phyloP scores from a whole-genome alignment of 2,797 vertebrate species.

The Girardinus metallicus region DNA sequence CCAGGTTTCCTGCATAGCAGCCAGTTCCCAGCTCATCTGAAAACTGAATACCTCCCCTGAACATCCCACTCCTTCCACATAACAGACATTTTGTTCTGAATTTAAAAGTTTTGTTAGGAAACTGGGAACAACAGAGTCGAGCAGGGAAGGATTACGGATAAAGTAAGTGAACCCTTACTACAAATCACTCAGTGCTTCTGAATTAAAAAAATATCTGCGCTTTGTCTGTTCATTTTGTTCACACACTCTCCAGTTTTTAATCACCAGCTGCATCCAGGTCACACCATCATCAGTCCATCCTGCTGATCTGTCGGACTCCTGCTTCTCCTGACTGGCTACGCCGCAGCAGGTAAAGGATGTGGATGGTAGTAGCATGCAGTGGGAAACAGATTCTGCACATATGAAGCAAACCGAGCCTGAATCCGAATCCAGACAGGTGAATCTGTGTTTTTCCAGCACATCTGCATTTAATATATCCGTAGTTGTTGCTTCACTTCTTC shows the following conservation, averaged over 20 bases:
- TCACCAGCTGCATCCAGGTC: conserved; percentile 23
- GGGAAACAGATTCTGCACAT: conserved; percentile 3
- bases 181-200: too few species aligned
- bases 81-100: conserved; percentile 65
- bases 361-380: not conserved
- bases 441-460: conserved; percentile 55
- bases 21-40: conserved; percentile 30
- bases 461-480: conserved; percentile 73
- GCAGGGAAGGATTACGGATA: conserved; percentile 26
- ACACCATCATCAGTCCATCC: conserved; percentile 58
- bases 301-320: conserved; percentile 55
- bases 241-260: conserved; percentile 1
- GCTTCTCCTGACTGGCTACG: conserved; percentile 75
- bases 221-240: not conserved
- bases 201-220: not conserved
- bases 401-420: conserved; percentile 10
- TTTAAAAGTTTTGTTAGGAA: conserved; percentile 77
- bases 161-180: not conserved
- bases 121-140: conserved; percentile 57
- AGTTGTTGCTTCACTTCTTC: conserved; percentile 49
- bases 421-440: conserved; percentile 29
- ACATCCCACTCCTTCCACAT: conserved; percentile 55
- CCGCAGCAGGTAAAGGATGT: conserved; percentile 72
- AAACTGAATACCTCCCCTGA: conserved; percentile 58
- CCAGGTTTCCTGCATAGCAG: conserved; percentile 1